Evolutionary conservation across 2,888 invertebrate species (phyloP), one percentile per base, ranked within the genome.

Genomic region (Caenorhabditis sp.): DNA sequence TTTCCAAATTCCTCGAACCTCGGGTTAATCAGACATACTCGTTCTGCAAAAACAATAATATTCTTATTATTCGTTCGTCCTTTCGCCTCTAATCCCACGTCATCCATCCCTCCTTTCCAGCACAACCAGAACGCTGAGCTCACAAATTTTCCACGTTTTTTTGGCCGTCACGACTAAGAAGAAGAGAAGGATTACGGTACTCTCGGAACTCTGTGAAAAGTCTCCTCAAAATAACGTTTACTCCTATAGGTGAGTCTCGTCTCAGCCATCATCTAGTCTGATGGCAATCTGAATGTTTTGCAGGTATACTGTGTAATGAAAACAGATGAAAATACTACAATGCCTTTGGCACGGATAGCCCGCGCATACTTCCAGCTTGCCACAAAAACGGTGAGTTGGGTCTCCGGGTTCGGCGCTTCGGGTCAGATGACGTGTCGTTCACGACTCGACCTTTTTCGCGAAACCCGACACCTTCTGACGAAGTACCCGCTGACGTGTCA

Each of bases 321-420:
- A 73, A 73, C 73, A 65, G 73, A 73, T 73, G 73, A 73, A 62
- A 73, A 73, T 73, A 62, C 58, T 65, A 65, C 58, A 65, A 73
- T 73, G 73, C 73, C 73, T 52, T 30, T 65, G 73, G 65, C 62
- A 65, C 73, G 73, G 73, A 73, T 73, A 73, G 73, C 73, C 73
- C 73, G 65, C 73, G 65, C 73, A 62, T 73, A 65, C 62, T 65
- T 52, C 43, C 58, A 65, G 43, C 35, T 73, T 11, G 56, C 70
- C 45, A 70, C 73, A 26, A 58, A 65, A 73, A 65, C 73, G 73
- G 73, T 73, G 37, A 59, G 73, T 46, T 2, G 8, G 1, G n/a
- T n/a, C n/a, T n/a, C 11, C n/a, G 26, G n/a, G 9, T 20, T 45
- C 20, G 13, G 35, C 30, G 11, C 27, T 61, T 46, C 45, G 17